Conservation (phyloP, 2,888 invertebrate species). For the Orthosia gracilis region DNA sequence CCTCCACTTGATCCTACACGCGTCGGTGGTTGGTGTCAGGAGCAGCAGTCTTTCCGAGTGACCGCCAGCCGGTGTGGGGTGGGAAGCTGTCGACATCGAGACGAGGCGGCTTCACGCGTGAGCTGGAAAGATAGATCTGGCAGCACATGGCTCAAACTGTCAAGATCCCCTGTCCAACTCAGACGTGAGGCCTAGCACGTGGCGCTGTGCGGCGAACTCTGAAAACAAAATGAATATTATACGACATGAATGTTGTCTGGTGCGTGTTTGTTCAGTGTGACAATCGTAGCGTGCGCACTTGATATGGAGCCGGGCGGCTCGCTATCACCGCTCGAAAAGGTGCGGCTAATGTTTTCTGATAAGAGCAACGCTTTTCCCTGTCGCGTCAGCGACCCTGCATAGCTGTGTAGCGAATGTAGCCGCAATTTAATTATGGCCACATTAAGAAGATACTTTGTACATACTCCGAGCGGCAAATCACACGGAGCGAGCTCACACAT, state of each 20-base stretch:
- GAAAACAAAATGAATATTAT: conserved; percentile 75
- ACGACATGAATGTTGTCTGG: conserved; percentile 67
- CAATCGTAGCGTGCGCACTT: conserved; percentile 81
- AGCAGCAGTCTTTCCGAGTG: not conserved
- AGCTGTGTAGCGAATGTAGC: conserved; percentile 79
- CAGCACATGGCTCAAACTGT: conserved; percentile 88
- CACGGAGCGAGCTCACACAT: conserved; percentile 80
- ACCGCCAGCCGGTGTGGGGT: not conserved
- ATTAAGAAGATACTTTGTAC: conserved; percentile 76
- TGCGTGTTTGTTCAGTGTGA: conserved; percentile 81
- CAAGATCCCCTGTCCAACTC: conserved; percentile 92
- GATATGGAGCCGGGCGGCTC: conserved; percentile 79
- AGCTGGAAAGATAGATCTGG: conserved; percentile 92
- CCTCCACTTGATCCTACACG: conserved; percentile 91
- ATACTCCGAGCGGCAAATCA: conserved; percentile 69
- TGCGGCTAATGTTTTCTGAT: conserved; percentile 89
- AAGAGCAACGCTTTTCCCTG: conserved; percentile 88
- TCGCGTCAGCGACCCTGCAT: conserved; percentile 84
- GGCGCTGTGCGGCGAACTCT: conserved; percentile 64
- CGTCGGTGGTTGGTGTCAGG: conserved; percentile 56
- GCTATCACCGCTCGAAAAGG: conserved; percentile 89
- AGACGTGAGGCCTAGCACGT: conserved; percentile 83
- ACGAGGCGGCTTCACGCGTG: conserved; percentile 84
- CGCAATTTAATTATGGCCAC: conserved; percentile 70
- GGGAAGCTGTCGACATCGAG: not conserved